Evolutionary conservation across 1,140 invertebrate species (phyloP), one percentile per base, ranked within the genome.

Genomic region (Diabrotica virgifera): DNA sequence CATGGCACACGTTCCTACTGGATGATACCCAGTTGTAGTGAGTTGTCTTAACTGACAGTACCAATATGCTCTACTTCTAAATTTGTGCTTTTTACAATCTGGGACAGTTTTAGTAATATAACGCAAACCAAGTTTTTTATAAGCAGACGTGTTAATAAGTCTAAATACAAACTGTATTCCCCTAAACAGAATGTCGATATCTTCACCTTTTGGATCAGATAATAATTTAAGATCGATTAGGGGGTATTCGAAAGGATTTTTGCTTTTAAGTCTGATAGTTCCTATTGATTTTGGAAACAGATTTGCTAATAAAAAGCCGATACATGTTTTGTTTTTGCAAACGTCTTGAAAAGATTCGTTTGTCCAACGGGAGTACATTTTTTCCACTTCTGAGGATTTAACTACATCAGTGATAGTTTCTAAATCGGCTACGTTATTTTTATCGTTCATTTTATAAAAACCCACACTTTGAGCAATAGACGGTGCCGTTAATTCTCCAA

Each of bases 211-310:
- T 0, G 13, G 6, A 52, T 67, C 66, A 5, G 83, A 86, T 52
- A 94, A 80, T 76, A 94, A 94, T 70, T 90, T 90, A 1, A 92
- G 89, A 72, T 91, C 85, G 70, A 97, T 90, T 11, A 88, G 72
- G 0, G 94, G 94, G 52, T 87, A 84, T 2, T 86, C 84, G 0
- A 85, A 75, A 0, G 93, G 93, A 83, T 96, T 86, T 10, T 80
- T 82, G 0, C 85, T 86, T 24, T 83, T 81, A 2, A 95, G 76
- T 10, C 84, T 85, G 0, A 95, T 73, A 67, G 86, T 89, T 0
- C 93, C 93, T 36, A 87, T 83, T 51, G 91, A 93, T 70, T 90
- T 89, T 0, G 93, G 93, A 74, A 91, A 88, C 55, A 85, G 61
- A 56, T 84, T 11, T 4, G 53, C 9, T 6, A 62, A 11, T 35